Conservation (phyloP, 2,888 invertebrate genomes). For the Chamaedrilus cognettii region DNA sequence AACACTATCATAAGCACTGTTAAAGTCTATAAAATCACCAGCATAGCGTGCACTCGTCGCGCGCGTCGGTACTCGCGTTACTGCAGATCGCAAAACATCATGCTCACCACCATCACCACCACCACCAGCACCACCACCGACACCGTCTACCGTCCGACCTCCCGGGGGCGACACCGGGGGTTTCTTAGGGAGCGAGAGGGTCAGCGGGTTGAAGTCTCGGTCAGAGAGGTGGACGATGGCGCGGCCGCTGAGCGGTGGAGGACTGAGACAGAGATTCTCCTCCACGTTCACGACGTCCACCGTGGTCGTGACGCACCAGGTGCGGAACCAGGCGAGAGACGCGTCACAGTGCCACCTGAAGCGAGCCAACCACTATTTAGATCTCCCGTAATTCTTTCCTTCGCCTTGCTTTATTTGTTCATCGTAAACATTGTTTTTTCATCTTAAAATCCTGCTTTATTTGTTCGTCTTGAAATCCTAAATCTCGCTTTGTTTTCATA, state of each 20-base stretch:
- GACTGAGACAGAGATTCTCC: conserved; percentile 34
- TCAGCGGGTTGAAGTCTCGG: conserved; percentile 22
- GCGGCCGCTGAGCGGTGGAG: conserved; percentile 24
- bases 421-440: no score
- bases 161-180: no score
- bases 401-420: no score
- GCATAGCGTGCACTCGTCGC: no score
- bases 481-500: no score
- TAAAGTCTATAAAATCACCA: background rate
- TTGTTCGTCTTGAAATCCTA: no score
- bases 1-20: background rate
- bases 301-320: conserved; percentile 29
- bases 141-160: no score
- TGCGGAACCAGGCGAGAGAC: conserved; percentile 33
- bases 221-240: conserved; percentile 26
- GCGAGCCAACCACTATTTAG: background rate
- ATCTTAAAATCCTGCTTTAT: no score
- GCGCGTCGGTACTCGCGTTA: no score
- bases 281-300: conserved; percentile 23
- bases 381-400: background rate
- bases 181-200: background rate
- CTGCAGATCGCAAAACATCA: no score
- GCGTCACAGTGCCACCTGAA: conserved; percentile 36
- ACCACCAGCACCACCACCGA: no score
- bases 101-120: no score